Percentiles rank a stretch among this genome's conserved stretches.
phyloP scores from a whole-genome alignment of 2,113 vertebrate species.

The Seriola aureovittata region DNA sequence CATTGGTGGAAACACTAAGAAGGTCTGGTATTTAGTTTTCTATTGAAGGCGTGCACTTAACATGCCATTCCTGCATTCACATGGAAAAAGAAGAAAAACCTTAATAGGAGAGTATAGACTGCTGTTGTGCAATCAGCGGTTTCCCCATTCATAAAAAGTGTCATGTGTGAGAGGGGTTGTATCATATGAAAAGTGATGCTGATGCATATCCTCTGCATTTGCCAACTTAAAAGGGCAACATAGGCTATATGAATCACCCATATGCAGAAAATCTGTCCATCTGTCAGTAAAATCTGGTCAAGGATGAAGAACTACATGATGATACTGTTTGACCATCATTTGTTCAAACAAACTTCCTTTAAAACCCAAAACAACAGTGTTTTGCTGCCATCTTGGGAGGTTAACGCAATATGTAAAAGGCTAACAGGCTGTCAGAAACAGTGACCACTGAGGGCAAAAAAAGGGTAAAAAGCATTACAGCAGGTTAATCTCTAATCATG shows the following conservation, averaged over 20 bases:
- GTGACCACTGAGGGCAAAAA: background rate
- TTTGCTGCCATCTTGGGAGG: background rate
- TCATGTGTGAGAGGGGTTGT: no score
- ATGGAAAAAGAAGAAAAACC: background rate
- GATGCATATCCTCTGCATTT: no score
- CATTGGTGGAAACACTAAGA: background rate
- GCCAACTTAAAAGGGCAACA: background rate
- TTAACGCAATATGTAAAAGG: background rate
- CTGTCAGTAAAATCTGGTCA: background rate
- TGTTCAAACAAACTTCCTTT: slow-evolving; percentile 15
- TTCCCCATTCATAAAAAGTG: no score
- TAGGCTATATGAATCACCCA: background rate
- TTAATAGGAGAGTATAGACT: background rate
- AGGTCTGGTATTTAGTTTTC: background rate
- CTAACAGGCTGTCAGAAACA: background rate
- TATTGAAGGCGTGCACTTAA: background rate
- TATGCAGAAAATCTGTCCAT: background rate
- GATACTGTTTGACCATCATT: slow-evolving; percentile 3
- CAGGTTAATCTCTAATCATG: background rate
- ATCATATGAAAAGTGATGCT: no score
- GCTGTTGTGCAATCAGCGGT: no score
- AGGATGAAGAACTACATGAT: background rate
- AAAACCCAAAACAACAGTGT: background rate
- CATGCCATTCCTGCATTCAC: no score
- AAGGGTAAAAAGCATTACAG: background rate